Percentiles rank a stretch among this genome's conserved stretches.
phyloP scores from a whole-genome alignment of 2,888 invertebrate genomes.

The Epistrophe grossulariae region DNA sequence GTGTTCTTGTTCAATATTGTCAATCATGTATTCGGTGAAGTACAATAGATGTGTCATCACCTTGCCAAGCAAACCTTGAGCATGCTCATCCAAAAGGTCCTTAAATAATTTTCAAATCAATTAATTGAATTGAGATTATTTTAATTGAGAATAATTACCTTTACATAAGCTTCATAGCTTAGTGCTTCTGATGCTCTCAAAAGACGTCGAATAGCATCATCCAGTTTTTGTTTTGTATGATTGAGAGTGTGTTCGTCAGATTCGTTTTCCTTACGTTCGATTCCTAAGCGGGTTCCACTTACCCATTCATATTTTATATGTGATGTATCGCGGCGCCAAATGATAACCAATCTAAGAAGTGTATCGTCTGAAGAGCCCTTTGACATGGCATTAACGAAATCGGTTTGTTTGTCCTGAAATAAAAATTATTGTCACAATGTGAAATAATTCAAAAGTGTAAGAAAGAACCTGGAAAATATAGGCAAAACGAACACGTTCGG shows the following conservation, averaged over 20 bases:
- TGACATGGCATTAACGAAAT: conserved; percentile 88
- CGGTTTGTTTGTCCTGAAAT: conserved; percentile 86
- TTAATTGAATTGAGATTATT: neutral
- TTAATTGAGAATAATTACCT: conserved; percentile 84
- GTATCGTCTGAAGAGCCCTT: conserved; percentile 87
- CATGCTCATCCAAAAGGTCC: conserved; percentile 92
- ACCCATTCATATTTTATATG: conserved; percentile 96
- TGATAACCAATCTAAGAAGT: conserved; percentile 91
- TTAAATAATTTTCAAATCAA: conserved; percentile 78
- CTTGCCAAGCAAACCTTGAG: conserved; percentile 89
- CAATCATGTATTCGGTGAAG: conserved; percentile 89
- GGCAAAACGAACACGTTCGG: conserved; percentile 91
- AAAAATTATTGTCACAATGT: neutral
- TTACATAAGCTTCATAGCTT: conserved; percentile 91
- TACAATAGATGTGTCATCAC: conserved; percentile 88
- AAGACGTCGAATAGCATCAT: conserved; percentile 89
- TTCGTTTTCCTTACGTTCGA: conserved; percentile 81
- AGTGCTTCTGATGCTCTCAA: conserved; percentile 90
- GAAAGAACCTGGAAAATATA: conserved; percentile 92
- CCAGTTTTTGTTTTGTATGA: conserved; percentile 89
- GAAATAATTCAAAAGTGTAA: neutral
- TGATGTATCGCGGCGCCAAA: conserved; percentile 95
- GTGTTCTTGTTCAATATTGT: conserved; percentile 90
- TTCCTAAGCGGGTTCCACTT: conserved; percentile 81
- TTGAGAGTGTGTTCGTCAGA: conserved; percentile 86